Evolutionary conservation across 2,797 vertebrate genomes (phyloP), one percentile per base, ranked within the genome.

Genomic region (Tinamus major): DNA sequence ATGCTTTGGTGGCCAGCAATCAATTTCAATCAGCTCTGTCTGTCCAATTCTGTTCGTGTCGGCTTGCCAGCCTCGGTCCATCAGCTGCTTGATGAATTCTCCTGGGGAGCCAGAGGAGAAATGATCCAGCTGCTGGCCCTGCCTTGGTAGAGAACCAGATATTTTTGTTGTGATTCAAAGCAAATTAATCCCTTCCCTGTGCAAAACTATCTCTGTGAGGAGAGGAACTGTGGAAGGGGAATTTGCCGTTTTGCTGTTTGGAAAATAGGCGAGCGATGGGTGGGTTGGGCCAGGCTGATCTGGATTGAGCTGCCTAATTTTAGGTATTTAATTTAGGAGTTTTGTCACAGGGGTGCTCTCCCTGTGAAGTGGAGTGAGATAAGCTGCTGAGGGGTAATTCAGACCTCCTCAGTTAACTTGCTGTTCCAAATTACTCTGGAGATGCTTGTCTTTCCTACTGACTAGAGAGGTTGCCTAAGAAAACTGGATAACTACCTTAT

Each of bases 111-210:
- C 92, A 80, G 93, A 93, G 68, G 55, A 86, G 77, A 94, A 96
- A 96, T 80, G 37, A 93, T 44, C 77, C 83, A 93, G 85, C 29
- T 94, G 24, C 69, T 91, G 65, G 62, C 35, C 55, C 39, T 85
- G 29, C 13, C 63, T 29, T 59, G 13, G 44, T 79, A 61, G 35
- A 56, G 39, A 79, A 56, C 68, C 79, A 59, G 61, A 85, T 94
- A 87, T 95, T 95, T 56, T 94, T 41, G 6, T 29, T 91, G 13
- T 59, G 89, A 92, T 71, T 83, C 41, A 55, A 90, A 92, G 62
- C 78, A 33, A 93, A 31, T 88, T 89, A 62, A 67, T 83, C 94
- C 74, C 61, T 97, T 94, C 63, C 62, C 35, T 42, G 31, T 61
- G 23, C 49, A 53, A 93, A 85, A 37, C 23, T 64, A 1, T 58